These are phyloP conservation scores for Nephila pilipes DNA, from an alignment of 1,140 invertebrate species.

Conservation along the genomic window DNA sequence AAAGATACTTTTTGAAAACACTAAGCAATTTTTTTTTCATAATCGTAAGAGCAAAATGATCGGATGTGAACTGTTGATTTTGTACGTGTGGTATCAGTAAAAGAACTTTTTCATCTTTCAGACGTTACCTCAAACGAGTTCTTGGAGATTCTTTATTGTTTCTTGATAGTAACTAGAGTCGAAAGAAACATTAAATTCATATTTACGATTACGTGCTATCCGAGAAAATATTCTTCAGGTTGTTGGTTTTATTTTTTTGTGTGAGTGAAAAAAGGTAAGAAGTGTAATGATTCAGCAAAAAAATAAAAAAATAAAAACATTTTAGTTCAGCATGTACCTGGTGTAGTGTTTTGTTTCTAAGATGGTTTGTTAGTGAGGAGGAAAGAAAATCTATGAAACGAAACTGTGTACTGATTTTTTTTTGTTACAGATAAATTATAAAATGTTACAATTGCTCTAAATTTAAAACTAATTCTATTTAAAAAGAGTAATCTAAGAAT, in stretches of 20 bases:
- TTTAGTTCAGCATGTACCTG: no score
- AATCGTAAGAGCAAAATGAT: neutral
- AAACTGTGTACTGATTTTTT: no score
- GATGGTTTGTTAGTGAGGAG: no score
- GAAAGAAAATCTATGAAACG: no score
- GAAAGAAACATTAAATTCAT: constrained; percentile 49
- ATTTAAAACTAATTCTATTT: no score
- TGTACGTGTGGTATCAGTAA: neutral
- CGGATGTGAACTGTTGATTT: constrained; percentile 28
- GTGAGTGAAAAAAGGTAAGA: neutral
- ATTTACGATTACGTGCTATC: constrained; percentile 26
- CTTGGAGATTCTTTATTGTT: constrained; percentile 33
- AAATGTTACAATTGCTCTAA: no score
- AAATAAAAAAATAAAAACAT: neutral
- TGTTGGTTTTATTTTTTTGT: neutral
- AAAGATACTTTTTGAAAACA: neutral
- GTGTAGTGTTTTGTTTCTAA: no score
- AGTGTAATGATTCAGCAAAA: neutral
- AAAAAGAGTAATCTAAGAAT: no score
- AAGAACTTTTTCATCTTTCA: constrained; percentile 38
- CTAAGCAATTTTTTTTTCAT: constrained; percentile 1
- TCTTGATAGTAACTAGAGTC: constrained; percentile 15
- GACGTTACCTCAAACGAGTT: constrained; percentile 16
- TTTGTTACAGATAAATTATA: no score
- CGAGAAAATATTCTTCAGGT: neutral